phyloP scores from a whole-genome alignment of 2,113 vertebrate genomes.

The Suricata suricatta region DNA sequence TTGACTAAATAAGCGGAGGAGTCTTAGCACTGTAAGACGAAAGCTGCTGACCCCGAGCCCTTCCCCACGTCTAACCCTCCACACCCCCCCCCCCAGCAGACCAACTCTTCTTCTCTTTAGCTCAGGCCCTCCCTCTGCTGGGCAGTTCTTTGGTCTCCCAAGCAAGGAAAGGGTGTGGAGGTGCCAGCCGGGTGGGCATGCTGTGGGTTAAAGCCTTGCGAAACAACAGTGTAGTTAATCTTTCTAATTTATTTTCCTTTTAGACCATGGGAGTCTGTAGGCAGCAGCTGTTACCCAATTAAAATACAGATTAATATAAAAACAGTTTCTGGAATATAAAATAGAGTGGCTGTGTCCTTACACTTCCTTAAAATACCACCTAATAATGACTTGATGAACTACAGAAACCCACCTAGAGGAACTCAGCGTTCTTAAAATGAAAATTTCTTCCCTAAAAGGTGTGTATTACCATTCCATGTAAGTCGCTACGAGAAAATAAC shows the following conservation, averaged over 20 bases:
- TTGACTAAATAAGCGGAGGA: slow-evolving; percentile 28
- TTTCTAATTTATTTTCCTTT: slow-evolving; percentile 82
- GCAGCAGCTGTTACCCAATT: slow-evolving; percentile 85
- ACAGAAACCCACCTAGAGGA: slow-evolving; percentile 86
- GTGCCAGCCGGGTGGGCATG: slow-evolving; percentile 69
- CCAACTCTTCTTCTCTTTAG: slow-evolving; percentile 57
- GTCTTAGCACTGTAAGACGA: not conserved
- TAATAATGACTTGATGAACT: slow-evolving; percentile 89
- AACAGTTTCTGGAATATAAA: slow-evolving; percentile 84
- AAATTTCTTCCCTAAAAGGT: slow-evolving; percentile 90
- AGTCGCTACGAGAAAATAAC: slow-evolving; percentile 86
- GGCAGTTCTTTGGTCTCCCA: slow-evolving; percentile 64
- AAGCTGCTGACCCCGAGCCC: not conserved
- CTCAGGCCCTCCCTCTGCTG: slow-evolving; percentile 78
- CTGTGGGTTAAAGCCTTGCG: slow-evolving; percentile 74
- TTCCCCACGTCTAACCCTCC: not conserved
- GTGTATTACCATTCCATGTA: slow-evolving; percentile 86
- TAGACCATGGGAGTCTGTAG: slow-evolving; percentile 81
- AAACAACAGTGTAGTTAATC: slow-evolving; percentile 74
- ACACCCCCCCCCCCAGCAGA: not conserved
- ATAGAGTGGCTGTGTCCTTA: slow-evolving; percentile 79
- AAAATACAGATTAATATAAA: slow-evolving; percentile 87
- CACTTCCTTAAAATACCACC: slow-evolving; percentile 85
- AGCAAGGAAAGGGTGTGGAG: slow-evolving; percentile 73
- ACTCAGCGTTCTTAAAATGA: slow-evolving; percentile 85